These are phyloP conservation scores for Nysson spinosus DNA, from an alignment of 2,888 invertebrate genomes.

Conservation along the genomic window DNA sequence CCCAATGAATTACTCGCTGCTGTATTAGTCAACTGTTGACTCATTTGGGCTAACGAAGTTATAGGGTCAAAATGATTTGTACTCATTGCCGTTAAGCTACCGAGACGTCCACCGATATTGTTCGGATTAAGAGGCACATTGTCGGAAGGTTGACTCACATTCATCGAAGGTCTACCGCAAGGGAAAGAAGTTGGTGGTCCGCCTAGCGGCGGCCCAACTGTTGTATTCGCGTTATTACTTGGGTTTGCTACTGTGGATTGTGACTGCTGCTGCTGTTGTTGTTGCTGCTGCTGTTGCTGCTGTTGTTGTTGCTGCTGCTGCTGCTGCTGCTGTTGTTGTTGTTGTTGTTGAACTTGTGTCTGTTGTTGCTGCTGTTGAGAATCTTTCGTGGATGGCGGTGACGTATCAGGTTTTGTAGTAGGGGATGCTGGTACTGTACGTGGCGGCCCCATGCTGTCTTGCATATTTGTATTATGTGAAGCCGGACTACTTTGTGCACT, in stretches of 20 bases:
- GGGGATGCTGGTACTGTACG: constrained; percentile 74
- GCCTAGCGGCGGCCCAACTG: constrained; percentile 59
- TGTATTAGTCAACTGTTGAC: constrained; percentile 92
- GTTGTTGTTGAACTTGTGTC: constrained; percentile 74
- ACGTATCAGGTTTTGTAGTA: constrained; percentile 75
- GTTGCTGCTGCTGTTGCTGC: constrained; percentile 73
- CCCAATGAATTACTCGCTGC: constrained; percentile 81
- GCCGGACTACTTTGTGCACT: constrained; percentile 76
- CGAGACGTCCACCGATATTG: constrained; percentile 78
- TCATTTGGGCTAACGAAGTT: constrained; percentile 96
- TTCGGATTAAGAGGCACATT: constrained; percentile 85
- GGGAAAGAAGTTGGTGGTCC: constrained; percentile 66
- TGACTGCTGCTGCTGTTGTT: constrained; percentile 65
- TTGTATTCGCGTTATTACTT: constrained; percentile 59
- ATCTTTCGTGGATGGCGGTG: constrained; percentile 71
- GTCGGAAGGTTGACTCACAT: constrained; percentile 77
- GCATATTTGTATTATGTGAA: constrained; percentile 69
- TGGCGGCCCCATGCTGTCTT: constrained; percentile 75
- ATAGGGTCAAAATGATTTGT: constrained; percentile 92
- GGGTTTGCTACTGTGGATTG: constrained; percentile 73
- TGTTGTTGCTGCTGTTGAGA: constrained; percentile 64
- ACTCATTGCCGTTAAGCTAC: constrained; percentile 73
- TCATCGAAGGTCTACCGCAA: constrained; percentile 70
- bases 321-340: constrained; percentile 69
- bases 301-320: constrained; percentile 67